Evolutionary conservation across 1,140 invertebrate species (phyloP), one percentile per base, ranked within the genome.

Genomic region (Caenorhabditis tropicalis): DNA sequence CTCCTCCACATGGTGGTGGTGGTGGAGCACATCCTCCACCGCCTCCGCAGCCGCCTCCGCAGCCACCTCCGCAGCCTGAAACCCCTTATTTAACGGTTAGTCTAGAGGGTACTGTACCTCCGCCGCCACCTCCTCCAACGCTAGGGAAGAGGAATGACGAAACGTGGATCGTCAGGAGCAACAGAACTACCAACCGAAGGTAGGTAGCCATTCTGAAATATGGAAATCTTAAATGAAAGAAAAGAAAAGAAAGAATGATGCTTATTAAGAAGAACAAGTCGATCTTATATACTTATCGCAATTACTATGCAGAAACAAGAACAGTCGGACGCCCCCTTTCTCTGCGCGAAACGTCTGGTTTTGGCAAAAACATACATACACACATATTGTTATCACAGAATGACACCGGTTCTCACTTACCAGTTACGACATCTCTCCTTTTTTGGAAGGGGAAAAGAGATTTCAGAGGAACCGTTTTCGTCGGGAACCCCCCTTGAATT

Each of bases 281-380:
- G n/a, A 74, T 74, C 65, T 74, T 74, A 74, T 74, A 74, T 74
- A 74, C 65, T 74, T 74, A 74, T 74, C 65, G 36, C 65, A 74
- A 43, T 74, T 74, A 74, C 58, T 65, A 65, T 65, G 31, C n/a
- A 36, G 31, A 15, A 10, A 19, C 10, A 24, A 15, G 53, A 27
- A 10, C 3, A 27, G 53, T 12, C n/a, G 24, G 31, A 65, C 16
- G n/a, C 65, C 10, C 36, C 65, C 58, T 24, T 15, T 12, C 21
- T 24, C 24, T 74, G 65, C 65, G 65, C 65, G 36, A 43, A 74
- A 74, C n/a, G 19, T 74, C 65, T 74, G 65, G 65, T 74, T 74
- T 74, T 74, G 65, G 65, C 65, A 74, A 74, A 74, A 74, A 74
- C 65, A 43, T 74, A 39, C 29, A 74, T 12, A 74, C 36, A 74